Conservation (phyloP, 1,140 invertebrate species). For the Sitobion miscanthi region DNA sequence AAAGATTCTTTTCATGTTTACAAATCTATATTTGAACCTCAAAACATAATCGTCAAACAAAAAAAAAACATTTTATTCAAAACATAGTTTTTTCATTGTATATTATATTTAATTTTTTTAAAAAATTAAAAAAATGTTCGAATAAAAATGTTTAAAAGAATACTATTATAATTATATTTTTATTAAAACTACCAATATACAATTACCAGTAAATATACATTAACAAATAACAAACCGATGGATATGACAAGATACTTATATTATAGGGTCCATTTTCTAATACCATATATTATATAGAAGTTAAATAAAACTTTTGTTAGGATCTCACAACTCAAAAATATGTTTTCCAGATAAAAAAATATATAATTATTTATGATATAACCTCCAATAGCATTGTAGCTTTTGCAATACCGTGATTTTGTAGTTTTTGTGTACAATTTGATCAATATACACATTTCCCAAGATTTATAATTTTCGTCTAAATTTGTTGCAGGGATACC, state of each 20-base stretch:
- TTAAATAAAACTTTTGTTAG: neutral
- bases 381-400: neutral
- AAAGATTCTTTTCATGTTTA: neutral
- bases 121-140: neutral
- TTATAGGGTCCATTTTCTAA: neutral
- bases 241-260: too few species aligned
- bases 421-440: neutral
- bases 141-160: too few species aligned
- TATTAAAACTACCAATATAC: too few species aligned
- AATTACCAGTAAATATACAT: too few species aligned
- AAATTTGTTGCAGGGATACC: neutral
- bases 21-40: neutral
- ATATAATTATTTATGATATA: neutral
- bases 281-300: neutral
- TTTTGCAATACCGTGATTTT: neutral
- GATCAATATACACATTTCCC: neutral
- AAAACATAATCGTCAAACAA: neutral
- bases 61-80: neutral
- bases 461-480: neutral
- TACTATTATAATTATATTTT: too few species aligned
- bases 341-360: neutral
- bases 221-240: too few species aligned
- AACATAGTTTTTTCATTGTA: neutral
- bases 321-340: neutral
- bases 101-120: neutral